Evolutionary conservation across 1,140 invertebrate species (phyloP).

Genomic region (Nymphalis io): DNA sequence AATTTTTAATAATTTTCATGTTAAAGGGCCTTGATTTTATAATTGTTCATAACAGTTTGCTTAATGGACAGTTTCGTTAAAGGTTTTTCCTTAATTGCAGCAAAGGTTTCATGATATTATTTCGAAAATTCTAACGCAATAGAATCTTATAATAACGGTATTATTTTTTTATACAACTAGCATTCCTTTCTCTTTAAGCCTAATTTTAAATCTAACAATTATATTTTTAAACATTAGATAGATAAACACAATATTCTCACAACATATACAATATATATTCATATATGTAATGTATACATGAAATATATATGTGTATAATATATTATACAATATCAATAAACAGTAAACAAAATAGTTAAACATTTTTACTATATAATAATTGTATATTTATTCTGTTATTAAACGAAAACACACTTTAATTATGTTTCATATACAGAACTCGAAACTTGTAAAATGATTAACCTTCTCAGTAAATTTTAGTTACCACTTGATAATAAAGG

Average conservation of each 20-base stretch:
- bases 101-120: not conserved
- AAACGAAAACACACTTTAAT: too few species aligned
- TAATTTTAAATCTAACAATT: not conserved
- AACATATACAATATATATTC: not conserved
- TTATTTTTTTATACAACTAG: not conserved
- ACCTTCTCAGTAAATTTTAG: too few species aligned
- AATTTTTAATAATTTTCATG: constrained; percentile 28
- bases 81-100: constrained; percentile 6
- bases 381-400: too few species aligned
- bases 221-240: not conserved
- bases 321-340: too few species aligned
- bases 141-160: not conserved
- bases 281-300: not conserved
- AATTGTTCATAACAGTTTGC: constrained; percentile 39
- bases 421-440: too few species aligned
- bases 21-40: constrained; percentile 49
- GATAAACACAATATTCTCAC: too few species aligned
- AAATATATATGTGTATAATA: too few species aligned
- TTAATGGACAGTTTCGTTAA: constrained; percentile 8
- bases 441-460: too few species aligned
- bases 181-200: constrained; percentile 16
- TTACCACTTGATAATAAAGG: too few species aligned
- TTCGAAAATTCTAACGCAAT: not conserved
- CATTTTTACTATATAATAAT: too few species aligned
- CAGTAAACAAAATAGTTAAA: too few species aligned